Evolutionary conservation across 2,797 vertebrate species (phyloP).

Genomic region (Falco cherrug): DNA sequence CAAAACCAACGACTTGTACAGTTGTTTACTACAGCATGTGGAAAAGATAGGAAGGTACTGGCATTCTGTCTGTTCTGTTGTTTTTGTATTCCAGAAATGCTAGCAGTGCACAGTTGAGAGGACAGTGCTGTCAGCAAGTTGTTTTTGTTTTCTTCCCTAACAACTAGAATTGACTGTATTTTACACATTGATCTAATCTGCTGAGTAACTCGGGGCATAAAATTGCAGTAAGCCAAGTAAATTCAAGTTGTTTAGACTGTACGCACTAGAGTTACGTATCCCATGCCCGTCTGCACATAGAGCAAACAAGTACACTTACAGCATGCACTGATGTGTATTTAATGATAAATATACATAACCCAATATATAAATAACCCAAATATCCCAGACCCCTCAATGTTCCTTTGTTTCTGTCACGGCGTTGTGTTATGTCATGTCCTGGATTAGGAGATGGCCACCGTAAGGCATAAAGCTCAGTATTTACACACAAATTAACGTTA

Average conservation of each 20-base stretch:
- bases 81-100: neutral
- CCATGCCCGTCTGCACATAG: fast-evolving
- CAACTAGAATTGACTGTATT: neutral
- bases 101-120: neutral
- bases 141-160: neutral
- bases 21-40: conserved; percentile 88
- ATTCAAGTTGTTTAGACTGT: neutral
- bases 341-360: too few relatives aligned
- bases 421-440: neutral
- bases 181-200: neutral
- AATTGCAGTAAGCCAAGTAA: neutral
- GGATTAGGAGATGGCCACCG: neutral
- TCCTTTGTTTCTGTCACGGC: neutral
- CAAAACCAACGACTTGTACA: conserved; percentile 90
- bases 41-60: conserved; percentile 88
- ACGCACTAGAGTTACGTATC: fast-evolving
- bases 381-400: too few relatives aligned
- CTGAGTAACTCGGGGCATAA: neutral
- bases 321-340: fast-evolving
- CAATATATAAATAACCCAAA: too few relatives aligned
- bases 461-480: neutral
- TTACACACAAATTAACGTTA: neutral
- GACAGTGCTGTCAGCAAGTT: neutral
- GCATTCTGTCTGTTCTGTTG: too few relatives aligned
- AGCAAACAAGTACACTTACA: neutral